These are phyloP conservation scores for Xenus cinereus DNA, from an alignment of 2,113 vertebrate species.

Conservation along the genomic window DNA sequence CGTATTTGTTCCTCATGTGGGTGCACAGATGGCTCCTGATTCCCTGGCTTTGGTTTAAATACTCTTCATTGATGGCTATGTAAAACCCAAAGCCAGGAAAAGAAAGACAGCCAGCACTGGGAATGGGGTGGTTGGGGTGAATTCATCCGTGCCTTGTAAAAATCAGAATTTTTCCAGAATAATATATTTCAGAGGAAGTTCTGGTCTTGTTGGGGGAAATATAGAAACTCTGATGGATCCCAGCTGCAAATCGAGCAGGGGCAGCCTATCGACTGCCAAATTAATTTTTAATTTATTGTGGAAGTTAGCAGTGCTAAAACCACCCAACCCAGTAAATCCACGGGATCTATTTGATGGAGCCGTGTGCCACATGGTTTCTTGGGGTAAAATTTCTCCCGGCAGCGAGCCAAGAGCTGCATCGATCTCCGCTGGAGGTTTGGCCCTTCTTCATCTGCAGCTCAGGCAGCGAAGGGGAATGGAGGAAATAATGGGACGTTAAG, in stretches of 20 bases:
- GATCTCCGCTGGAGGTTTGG: background rate
- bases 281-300: background rate
- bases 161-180: background rate
- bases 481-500: background rate
- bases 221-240: rapidly evolving
- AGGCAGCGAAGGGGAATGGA: rapidly evolving
- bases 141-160: background rate
- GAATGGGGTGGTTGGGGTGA: background rate
- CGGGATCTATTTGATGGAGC: rapidly evolving
- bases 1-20: background rate
- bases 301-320: background rate
- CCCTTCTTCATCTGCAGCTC: background rate
- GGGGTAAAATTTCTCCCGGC: background rate
- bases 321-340: background rate
- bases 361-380: rapidly evolving
- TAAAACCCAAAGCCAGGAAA: background rate
- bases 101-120: rapidly evolving
- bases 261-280: background rate
- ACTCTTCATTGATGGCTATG: background rate
- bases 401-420: background rate
- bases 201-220: background rate
- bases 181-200: background rate
- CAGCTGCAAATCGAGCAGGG: background rate
- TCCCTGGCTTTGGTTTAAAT: background rate
- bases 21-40: background rate